Conservation (phyloP, 2,113 vertebrate genomes). For the Corythaeola cristata region DNA sequence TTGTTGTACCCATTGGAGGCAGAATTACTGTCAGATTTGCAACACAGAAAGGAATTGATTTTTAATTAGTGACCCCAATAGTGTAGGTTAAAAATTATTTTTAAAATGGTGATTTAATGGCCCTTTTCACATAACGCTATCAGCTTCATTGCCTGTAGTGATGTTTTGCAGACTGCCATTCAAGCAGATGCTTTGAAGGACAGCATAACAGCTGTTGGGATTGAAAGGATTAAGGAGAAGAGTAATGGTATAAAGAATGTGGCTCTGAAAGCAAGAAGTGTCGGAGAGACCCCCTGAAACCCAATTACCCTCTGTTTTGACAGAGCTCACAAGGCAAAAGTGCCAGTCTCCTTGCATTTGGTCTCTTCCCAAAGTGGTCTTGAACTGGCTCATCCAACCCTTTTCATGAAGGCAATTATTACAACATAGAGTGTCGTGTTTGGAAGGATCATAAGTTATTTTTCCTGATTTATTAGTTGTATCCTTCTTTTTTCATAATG, state of each 20-base stretch:
- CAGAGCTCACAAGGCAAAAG: not conserved
- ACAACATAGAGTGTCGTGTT: conserved; percentile 53
- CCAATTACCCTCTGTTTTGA: not conserved
- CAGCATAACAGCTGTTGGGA: not conserved
- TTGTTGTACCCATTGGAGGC: conserved; percentile 69
- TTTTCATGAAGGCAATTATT: conserved; percentile 54
- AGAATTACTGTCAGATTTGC: conserved; percentile 76
- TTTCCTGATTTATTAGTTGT: conserved; percentile 50
- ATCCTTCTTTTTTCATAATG: conserved; percentile 45
- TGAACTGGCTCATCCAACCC: not conserved
- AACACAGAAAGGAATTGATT: conserved; percentile 70
- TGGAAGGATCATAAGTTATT: conserved; percentile 57
- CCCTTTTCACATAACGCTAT: not conserved
- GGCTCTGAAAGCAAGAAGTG: not conserved
- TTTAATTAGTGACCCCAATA: conserved; percentile 77
- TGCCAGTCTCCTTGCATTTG: not conserved
- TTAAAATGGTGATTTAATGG: conserved; percentile 57
- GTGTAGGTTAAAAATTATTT: conserved; percentile 72
- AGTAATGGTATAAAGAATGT: not conserved
- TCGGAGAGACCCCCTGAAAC: not conserved
- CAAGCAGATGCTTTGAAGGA: not conserved
- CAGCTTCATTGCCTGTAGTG: not conserved
- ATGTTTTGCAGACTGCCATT: not conserved
- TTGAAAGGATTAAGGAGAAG: not conserved
- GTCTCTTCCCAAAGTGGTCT: not conserved